Conservation (phyloP, 2,888 invertebrate species). For the Watsonalla binaria region DNA sequence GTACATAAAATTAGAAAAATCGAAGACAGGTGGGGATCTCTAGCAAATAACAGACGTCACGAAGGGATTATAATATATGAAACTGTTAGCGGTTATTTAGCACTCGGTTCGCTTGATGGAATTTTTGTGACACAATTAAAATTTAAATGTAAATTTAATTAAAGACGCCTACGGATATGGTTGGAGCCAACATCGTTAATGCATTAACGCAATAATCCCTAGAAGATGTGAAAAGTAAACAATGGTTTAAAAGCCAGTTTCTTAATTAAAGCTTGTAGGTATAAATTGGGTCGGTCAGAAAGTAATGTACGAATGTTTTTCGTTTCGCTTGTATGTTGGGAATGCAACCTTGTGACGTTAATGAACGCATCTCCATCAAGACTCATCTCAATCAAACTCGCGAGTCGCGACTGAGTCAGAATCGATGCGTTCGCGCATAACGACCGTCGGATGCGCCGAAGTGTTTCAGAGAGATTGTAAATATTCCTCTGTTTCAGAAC, state of each 20-base stretch:
- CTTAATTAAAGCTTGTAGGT: background rate
- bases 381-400: conserved; percentile 56
- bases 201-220: background rate
- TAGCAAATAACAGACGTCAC: no score
- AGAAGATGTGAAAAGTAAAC: background rate
- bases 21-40: no score
- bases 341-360: conserved; percentile 50
- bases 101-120: background rate
- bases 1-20: no score
- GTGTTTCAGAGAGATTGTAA: conserved; percentile 77
- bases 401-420: conserved; percentile 54
- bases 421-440: conserved; percentile 73
- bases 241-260: background rate
- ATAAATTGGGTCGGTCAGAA: conserved; percentile 13
- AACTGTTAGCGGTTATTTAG: background rate
- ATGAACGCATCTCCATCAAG: conserved; percentile 60
- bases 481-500: conserved; percentile 78
- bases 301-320: conserved; percentile 18
- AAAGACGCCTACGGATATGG: background rate
- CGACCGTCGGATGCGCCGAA: conserved; percentile 77
- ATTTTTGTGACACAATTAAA: no score
- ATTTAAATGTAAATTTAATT: no score
- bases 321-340: conserved; percentile 24
- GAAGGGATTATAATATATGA: no score
- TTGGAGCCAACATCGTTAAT: background rate